Evolutionary conservation across 35 echinoderm and acorn worm genomes (phyloP).

Genomic region (Patiria miniata): DNA sequence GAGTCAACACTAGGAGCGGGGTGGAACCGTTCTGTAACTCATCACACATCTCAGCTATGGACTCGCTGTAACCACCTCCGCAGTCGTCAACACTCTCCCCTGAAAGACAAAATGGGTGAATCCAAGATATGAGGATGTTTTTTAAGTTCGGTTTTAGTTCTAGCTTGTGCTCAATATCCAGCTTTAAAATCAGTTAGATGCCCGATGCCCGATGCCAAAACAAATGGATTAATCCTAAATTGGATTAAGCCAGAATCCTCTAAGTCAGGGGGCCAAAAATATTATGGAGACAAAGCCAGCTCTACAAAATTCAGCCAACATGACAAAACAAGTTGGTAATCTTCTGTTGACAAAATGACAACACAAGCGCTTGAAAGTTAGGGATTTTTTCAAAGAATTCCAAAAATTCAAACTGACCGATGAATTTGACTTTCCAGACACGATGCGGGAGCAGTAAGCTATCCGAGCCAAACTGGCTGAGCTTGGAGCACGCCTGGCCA

Average conservation of each 20-base stretch:
- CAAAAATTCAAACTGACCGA: conserved; percentile 55
- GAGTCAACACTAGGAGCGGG: conserved; percentile 89
- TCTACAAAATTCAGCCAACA: too few relatives aligned
- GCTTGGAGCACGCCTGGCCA: conserved; percentile 93
- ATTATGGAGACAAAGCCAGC: background rate
- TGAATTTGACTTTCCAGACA: conserved; percentile 99
- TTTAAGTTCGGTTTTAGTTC: too few relatives aligned
- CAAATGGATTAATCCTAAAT: background rate
- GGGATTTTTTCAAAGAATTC: too few relatives aligned
- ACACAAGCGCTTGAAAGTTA: too few relatives aligned
- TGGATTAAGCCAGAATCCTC: background rate
- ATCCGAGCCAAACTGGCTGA: conserved; percentile 88
- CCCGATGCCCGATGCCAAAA: too few relatives aligned
- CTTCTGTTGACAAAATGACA: too few relatives aligned
- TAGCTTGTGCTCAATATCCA: too few relatives aligned
- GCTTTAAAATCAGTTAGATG: too few relatives aligned
- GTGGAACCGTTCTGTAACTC: conserved; percentile 97
- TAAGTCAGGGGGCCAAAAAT: background rate
- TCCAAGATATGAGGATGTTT: background rate
- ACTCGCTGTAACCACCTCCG: conserved; percentile 97
- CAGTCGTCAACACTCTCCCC: conserved; percentile 99
- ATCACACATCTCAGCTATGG: conserved; percentile 99
- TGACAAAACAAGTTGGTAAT: too few relatives aligned
- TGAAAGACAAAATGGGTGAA: conserved; percentile 23
- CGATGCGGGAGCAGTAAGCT: conserved; percentile 89